These are phyloP conservation scores for Callithrix jacchus DNA, from an alignment of 2,113 vertebrate genomes.

Conservation along the genomic window DNA sequence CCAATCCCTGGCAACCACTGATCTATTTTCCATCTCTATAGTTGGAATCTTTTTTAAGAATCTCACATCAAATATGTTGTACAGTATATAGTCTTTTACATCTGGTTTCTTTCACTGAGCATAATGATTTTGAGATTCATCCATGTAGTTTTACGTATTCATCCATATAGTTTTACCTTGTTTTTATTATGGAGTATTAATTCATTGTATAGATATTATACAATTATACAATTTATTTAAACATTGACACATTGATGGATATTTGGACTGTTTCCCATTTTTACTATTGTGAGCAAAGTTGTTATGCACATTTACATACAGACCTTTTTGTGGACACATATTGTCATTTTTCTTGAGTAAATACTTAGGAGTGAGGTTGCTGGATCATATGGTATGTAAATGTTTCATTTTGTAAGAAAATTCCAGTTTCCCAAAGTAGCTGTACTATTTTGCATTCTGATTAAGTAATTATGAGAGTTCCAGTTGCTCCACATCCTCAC, in stretches of 20 bases:
- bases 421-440: not conserved
- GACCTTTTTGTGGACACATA: not conserved
- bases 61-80: not conserved
- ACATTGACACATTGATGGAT: not conserved
- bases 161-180: not conserved
- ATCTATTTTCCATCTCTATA: not conserved
- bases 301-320: not conserved
- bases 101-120: not conserved
- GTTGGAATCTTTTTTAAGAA: not conserved
- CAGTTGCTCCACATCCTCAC: not conserved
- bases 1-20: not conserved
- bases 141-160: not conserved
- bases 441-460: not conserved
- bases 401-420: not conserved
- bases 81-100: not conserved
- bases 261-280: not conserved
- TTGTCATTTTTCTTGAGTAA: not conserved
- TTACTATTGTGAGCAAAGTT: not conserved
- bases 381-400: not conserved
- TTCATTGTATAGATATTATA: not conserved
- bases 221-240: not conserved
- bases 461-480: not conserved
- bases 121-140: not conserved
- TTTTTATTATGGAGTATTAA: not conserved
- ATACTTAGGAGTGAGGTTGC: not conserved